Evolutionary conservation across 2,888 invertebrate genomes (phyloP).

Genomic region (Apotomis turbidana): DNA sequence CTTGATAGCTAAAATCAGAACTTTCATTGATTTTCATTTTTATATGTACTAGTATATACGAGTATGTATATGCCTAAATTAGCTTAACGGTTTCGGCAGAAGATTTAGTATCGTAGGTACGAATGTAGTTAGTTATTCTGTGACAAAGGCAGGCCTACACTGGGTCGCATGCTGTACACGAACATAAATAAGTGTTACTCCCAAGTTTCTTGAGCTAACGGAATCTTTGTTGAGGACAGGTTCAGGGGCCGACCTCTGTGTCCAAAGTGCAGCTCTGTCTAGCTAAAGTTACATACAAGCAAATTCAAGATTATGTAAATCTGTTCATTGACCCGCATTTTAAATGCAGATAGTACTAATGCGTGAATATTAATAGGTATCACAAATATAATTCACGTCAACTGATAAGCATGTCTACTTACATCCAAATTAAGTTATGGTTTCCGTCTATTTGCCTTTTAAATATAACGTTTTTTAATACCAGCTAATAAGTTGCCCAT

Average conservation of each 20-base stretch:
- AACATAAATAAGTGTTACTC: slow-evolving; percentile 41
- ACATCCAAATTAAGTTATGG: neutral
- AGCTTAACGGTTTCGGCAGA: neutral
- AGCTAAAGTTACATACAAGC: slow-evolving; percentile 23
- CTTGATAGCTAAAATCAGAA: too few species aligned
- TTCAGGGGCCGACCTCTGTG: slow-evolving; percentile 51
- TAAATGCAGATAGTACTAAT: neutral
- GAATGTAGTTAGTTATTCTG: slow-evolving; percentile 1
- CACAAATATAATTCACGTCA: neutral
- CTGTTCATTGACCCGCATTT: slow-evolving; percentile 17
- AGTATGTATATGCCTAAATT: too few species aligned
- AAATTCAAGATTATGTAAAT: slow-evolving; percentile 23
- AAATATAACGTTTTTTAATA: neutral
- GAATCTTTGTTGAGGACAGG: slow-evolving; percentile 59
- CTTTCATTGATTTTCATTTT: too few species aligned
- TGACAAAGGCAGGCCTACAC: slow-evolving; percentile 26
- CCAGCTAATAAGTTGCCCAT: neutral
- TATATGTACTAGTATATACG: too few species aligned
- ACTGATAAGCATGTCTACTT: slow-evolving; percentile 10
- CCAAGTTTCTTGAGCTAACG: slow-evolving; percentile 55
- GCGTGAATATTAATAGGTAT: slow-evolving; percentile 20
- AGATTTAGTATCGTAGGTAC: neutral
- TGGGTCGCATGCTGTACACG: slow-evolving; percentile 27
- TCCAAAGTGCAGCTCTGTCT: slow-evolving; percentile 33
- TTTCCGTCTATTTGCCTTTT: neutral